Conservation (phyloP, 2,888 invertebrate species). For the Brenthis ino region DNA sequence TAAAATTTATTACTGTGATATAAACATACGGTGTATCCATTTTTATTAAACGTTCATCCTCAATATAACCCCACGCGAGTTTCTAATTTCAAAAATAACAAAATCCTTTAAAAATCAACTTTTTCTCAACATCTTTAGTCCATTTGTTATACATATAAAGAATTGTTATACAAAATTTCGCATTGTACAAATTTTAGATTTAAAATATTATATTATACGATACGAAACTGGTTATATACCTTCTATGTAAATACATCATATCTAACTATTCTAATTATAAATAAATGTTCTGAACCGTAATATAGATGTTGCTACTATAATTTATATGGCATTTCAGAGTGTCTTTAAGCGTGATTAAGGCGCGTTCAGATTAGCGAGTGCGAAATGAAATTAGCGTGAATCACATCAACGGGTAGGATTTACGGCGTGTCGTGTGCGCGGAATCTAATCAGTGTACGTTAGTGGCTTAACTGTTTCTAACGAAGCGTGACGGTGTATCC, state of each 20-base stretch:
- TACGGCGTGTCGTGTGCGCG: constrained; percentile 52
- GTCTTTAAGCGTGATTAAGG: constrained; percentile 70
- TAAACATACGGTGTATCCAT: too few relatives aligned
- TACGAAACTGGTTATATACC: too few relatives aligned
- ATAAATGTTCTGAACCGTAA: constrained; percentile 1
- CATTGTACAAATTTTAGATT: too few relatives aligned
- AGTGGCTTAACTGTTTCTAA: constrained; percentile 64
- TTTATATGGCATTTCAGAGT: constrained; percentile 45
- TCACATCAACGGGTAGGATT: constrained; percentile 76
- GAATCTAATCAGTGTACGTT: constrained; percentile 76
- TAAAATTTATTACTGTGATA: too few relatives aligned
- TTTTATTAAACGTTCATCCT: too few relatives aligned
- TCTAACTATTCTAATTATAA: neutral
- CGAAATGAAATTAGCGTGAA: constrained; percentile 80
- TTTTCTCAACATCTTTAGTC: too few relatives aligned
- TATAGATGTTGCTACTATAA: constrained; percentile 22
- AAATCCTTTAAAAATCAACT: too few relatives aligned
- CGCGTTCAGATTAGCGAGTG: constrained; percentile 60
- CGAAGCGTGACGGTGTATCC: constrained; percentile 51
- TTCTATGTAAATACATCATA: neutral
- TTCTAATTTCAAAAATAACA: too few relatives aligned
- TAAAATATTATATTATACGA: too few relatives aligned
- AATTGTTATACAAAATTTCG: too few relatives aligned
- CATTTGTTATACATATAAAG: too few relatives aligned
- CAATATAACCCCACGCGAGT: too few relatives aligned